Conservation (phyloP, 2,797 vertebrate species). For the Danio albolineatus region DNA sequence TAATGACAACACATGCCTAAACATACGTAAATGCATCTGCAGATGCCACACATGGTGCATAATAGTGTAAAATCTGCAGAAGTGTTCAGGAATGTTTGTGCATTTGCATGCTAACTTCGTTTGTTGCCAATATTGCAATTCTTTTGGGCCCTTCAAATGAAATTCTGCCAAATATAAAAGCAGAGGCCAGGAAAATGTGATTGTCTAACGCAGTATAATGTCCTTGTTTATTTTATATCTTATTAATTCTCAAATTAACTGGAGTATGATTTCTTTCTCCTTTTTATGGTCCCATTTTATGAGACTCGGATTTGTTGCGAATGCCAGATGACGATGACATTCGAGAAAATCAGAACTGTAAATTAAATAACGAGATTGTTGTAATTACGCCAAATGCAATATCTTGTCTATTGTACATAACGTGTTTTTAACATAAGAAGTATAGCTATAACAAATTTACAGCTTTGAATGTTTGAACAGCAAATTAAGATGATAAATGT, state of each 20-base stretch:
- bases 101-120: constrained; percentile 25
- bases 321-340: constrained; percentile 74
- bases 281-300: constrained; percentile 72
- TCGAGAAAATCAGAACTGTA: constrained; percentile 86
- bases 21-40: constrained; percentile 5
- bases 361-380: constrained; percentile 94
- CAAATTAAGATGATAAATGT: constrained; percentile 97
- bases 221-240: constrained; percentile 81
- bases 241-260: constrained; percentile 75
- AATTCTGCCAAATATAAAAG: constrained; percentile 20
- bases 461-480: constrained; percentile 98
- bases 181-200: constrained; percentile 69
- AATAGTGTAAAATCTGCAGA: constrained; percentile 5
- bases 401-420: constrained; percentile 99
- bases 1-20: constrained; percentile 8
- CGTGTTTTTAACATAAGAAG: constrained; percentile 98
- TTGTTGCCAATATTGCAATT: constrained; percentile 22
- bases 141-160: constrained; percentile 12
- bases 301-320: constrained; percentile 70
- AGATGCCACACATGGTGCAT: not conserved
- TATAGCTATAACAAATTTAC: constrained; percentile 99
- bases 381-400: constrained; percentile 99
- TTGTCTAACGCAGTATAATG: constrained; percentile 81
- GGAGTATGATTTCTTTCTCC: constrained; percentile 75
- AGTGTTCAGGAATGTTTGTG: constrained; percentile 27